Evolutionary conservation across 2,888 invertebrate genomes (phyloP), one percentile per base, ranked within the genome.

Genomic region (Anaspis maculata): DNA sequence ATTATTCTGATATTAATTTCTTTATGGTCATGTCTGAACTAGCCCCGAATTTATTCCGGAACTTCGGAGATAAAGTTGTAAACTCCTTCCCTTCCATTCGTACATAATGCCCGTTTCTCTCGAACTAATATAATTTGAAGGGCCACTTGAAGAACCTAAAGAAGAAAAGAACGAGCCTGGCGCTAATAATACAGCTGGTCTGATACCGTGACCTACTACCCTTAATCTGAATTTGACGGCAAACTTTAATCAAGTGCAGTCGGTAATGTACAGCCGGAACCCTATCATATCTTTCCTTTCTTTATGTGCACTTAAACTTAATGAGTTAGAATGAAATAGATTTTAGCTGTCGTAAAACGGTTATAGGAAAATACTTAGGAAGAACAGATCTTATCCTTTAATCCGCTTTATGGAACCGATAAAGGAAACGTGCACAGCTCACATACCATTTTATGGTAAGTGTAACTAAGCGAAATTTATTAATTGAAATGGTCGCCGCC

Each of bases 301-400:
- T 54, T 57, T 52, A 56, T 52, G 54, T 46, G 53, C 54, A 55
- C 54, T 59, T 59, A 56, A 56, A 54, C 49, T 57, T 57, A 57
- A 57, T 59, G 57, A 59, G 56, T 54, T 52, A 54, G 56, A 58
- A 60, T 52, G 53, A 53, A 57, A 57, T 57, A 56, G 57, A 57
- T 54, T 54, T 48, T 42, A 46, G 44, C 46, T 46, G 51, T 50
- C 54, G 54, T 52, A 54, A 56, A 56, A 54, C 53, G 49, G 56
- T 56, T 58, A 55, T 54, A 55, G 55, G 52, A 56, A 59, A 57
- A 53, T 56, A 56, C 56, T 59, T 57, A 52, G 51, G 44, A 49
- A 39, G 47, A 34, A 45, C 45, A 43, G 54, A 57, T 56, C 53
- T 56, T 56, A 57, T 57, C 56, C 53, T 48, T 54, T 57, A 57